phyloP scores from a whole-genome alignment of 2,797 vertebrate genomes.

The Spheniscus humboldti region DNA sequence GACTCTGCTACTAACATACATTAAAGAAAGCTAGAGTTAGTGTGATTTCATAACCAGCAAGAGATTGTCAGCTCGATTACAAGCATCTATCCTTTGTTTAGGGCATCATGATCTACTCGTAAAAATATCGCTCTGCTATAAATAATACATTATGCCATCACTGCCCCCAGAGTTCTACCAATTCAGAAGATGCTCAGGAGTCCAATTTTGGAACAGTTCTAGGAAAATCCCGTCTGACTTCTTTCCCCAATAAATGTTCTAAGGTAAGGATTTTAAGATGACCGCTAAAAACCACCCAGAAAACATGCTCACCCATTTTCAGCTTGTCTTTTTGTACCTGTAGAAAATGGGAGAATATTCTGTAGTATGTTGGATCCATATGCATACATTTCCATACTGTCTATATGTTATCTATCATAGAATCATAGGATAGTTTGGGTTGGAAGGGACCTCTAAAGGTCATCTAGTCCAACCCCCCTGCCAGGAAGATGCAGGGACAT shows the following conservation, averaged over 20 bases:
- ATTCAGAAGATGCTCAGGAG: neutral
- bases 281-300: neutral
- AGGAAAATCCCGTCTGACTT: neutral
- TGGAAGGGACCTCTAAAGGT: too few species aligned
- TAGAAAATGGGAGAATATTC: neutral
- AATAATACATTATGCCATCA: neutral
- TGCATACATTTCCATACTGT: neutral
- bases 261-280: neutral
- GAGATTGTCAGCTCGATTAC: neutral
- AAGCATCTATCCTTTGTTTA: neutral
- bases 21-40: neutral
- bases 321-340: neutral
- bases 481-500: too few species aligned
- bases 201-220: neutral
- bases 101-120: accelerated
- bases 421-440: too few species aligned
- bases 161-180: neutral
- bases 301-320: neutral
- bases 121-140: neutral
- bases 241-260: neutral
- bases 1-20: neutral
- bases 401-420: neutral
- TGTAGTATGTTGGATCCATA: neutral
- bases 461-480: too few species aligned
- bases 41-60: neutral